Evolutionary conservation across 2,888 invertebrate genomes (phyloP).

Genomic region (Ditula angustiorana): DNA sequence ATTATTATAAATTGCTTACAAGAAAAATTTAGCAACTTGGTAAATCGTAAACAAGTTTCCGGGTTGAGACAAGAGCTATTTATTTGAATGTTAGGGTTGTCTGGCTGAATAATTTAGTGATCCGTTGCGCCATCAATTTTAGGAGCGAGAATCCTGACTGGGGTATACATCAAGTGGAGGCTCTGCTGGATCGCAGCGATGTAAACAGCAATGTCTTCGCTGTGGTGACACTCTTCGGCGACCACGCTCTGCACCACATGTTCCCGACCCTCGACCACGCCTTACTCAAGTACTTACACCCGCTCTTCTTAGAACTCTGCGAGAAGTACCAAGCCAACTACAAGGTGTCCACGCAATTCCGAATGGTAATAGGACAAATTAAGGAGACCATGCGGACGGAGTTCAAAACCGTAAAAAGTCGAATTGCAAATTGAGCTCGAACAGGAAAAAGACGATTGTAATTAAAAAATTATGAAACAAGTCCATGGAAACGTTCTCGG

Average conservation of each 20-base stretch:
- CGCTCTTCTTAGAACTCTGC: constrained; percentile 67
- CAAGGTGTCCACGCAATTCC: constrained; percentile 76
- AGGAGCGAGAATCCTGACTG: constrained; percentile 85
- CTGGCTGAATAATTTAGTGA: constrained; percentile 32
- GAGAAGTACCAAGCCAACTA: constrained; percentile 83
- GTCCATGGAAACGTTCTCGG: constrained; percentile 51
- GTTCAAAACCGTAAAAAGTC: constrained; percentile 46
- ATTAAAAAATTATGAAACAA: constrained; percentile 46
- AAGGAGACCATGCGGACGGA: constrained; percentile 51
- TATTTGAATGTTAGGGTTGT: constrained; percentile 23
- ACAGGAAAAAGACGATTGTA: constrained; percentile 45
- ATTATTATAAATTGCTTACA: constrained; percentile 21
- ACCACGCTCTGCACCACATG: constrained; percentile 91
- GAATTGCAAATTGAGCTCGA: constrained; percentile 23
- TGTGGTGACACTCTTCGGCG: constrained; percentile 89
- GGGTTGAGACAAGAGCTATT: constrained; percentile 19
- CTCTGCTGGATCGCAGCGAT: constrained; percentile 89
- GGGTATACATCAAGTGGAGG: constrained; percentile 90
- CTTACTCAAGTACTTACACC: constrained; percentile 86
- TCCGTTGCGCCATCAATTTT: constrained; percentile 43
- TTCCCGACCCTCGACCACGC: constrained; percentile 92
- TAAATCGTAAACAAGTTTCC: constrained; percentile 21
- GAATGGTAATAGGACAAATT: constrained; percentile 88
- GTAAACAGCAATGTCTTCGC: constrained; percentile 87
- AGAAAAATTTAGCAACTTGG: constrained; percentile 13